A percentile compares a stretch with the other conserved stretches of the same genome.
Conservation (phyloP, 2,113 vertebrate genomes). For the Athene noctua region DNA sequence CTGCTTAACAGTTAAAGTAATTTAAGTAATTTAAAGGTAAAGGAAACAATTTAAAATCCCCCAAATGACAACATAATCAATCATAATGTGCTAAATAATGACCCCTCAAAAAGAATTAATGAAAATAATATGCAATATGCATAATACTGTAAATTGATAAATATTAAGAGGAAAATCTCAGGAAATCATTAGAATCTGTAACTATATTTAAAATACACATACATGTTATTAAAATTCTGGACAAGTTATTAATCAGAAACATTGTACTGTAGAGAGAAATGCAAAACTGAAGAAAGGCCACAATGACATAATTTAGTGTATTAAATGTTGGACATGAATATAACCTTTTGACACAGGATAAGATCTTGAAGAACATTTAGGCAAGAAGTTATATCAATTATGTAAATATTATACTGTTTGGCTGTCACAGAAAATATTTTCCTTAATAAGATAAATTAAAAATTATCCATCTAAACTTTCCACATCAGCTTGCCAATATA, state of each 20-base stretch:
- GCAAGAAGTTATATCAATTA: neutral
- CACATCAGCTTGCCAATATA: fast-evolving
- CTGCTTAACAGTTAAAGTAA: neutral
- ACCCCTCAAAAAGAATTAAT: neutral
- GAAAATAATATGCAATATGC: neutral
- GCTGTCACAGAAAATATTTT: neutral
- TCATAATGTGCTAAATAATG: neutral
- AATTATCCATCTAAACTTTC: neutral
- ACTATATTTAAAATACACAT: neutral
- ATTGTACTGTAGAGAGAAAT: neutral
- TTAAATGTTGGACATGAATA: neutral
- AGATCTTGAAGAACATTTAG: neutral
- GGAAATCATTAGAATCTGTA: neutral
- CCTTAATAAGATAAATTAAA: neutral
- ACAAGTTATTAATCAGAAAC: neutral
- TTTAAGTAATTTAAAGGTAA: neutral
- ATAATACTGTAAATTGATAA: neutral
- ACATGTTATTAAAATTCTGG: neutral
- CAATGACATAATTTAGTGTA: neutral
- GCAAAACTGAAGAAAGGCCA: neutral
- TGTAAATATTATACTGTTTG: neutral
- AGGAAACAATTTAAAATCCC: neutral
- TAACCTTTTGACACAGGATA: neutral
- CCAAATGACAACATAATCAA: neutral
- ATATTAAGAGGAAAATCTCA: neutral